Conservation (phyloP, 2,888 invertebrate genomes). For the Scrobipalpa atriplicella region DNA sequence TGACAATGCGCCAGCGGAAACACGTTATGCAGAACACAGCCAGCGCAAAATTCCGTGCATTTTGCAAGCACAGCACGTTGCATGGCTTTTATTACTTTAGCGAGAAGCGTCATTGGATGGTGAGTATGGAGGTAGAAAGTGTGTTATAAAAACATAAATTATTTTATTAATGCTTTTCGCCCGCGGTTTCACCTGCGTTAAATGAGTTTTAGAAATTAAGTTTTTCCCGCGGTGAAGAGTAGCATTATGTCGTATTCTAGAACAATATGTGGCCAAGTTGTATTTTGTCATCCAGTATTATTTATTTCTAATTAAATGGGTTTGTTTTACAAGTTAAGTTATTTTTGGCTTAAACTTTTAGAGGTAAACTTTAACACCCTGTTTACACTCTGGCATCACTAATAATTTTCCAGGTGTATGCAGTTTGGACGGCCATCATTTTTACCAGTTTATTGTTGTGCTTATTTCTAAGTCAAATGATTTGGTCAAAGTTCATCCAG, state of each 20-base stretch:
- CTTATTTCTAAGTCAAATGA: conserved; percentile 63
- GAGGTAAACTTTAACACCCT: background rate
- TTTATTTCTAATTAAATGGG: too few relatives aligned
- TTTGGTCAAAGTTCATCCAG: conserved; percentile 62
- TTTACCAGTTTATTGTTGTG: conserved; percentile 53
- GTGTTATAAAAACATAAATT: too few relatives aligned
- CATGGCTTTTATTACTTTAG: conserved; percentile 66
- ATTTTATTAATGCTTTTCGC: too few relatives aligned
- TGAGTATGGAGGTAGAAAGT: background rate
- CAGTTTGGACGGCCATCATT: conserved; percentile 55
- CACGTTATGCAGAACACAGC: background rate
- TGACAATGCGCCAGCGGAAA: background rate
- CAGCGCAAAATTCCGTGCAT: conserved; percentile 45
- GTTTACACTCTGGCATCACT: background rate
- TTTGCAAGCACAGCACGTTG: conserved; percentile 58
- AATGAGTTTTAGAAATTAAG: too few relatives aligned
- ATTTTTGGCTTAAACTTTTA: background rate
- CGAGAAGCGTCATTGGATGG: conserved; percentile 37
- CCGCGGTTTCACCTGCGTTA: too few relatives aligned
- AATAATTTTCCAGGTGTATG: conserved; percentile 38
- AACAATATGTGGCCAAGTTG: too few relatives aligned
- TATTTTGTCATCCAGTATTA: too few relatives aligned
- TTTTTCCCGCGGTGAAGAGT: too few relatives aligned
- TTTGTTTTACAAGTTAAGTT: too few relatives aligned
- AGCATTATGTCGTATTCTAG: too few relatives aligned